Base-by-base conservation (phyloP, 2,888 invertebrate genomes). In the Nesidiocoris tenuis region DNA sequence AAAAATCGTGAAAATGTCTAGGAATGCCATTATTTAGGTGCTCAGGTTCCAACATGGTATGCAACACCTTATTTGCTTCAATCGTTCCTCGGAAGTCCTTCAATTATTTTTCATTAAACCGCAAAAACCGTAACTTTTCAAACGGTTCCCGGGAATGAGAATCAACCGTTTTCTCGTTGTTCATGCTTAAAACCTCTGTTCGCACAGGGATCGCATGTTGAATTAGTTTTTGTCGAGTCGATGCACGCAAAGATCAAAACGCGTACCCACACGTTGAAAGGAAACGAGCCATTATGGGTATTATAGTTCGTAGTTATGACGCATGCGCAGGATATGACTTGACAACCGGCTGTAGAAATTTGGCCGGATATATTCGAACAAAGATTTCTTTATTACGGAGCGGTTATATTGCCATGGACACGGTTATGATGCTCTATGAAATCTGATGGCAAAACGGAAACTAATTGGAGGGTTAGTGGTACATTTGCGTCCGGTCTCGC, bases 351-450 rank as follows among this genome's bases (percentile, higher is more conserved):
- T 67, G 22, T n/a, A 56, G 55, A 70, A 22, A 24, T 19, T 21
- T 12, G 39, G 59, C 70, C 70, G 70, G 70, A 70, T 59, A 70
- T 70, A 59, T 70, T 56, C 57, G 57, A 70, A 70, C 70, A 70
- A 70, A 22, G 70, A 70, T 70, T 70, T 70, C 59, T 59, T 17
- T 70, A 70, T 70, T 59, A 70, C 59, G 70, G 39, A 63, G 63
- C 25, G 24, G 17, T 63, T 63, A 63, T 17, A 18, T 19, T 39
- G 65, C 25, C 65, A 65, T 25, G 65, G 65, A 65, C 65, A 65
- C 65, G 25, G 25, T 65, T 65, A 25, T 65, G 39, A 39, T 19
- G 39, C 39, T 65, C 65, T 39, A 63, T 25, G 63, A 23, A 19
- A 65, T 65, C 65, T 65, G 65, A 65, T 65, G 39, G 65, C 65